These are phyloP conservation scores for Hyperopisus bebe DNA, from an alignment of 2,113 vertebrate genomes.

Conservation along the genomic window DNA sequence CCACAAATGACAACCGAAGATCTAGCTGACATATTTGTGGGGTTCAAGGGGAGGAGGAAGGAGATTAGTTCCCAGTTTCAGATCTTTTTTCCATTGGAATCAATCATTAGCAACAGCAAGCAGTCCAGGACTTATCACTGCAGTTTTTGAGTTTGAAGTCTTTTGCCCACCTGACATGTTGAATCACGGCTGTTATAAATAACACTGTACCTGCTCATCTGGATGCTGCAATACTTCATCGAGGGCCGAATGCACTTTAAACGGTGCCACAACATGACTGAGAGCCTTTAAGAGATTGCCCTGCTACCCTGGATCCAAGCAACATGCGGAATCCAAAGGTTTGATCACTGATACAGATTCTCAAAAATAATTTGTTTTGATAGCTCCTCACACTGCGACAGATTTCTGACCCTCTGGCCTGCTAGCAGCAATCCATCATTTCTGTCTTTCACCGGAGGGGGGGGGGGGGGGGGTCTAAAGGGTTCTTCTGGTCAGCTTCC, in stretches of 20 bases:
- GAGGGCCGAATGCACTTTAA: neutral
- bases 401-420: conserved; percentile 67
- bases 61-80: neutral
- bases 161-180: neutral
- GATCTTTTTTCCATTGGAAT: neutral
- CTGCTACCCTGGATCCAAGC: neutral
- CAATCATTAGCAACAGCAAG: neutral
- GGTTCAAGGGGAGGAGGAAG: neutral
- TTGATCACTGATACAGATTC: conserved; percentile 63
- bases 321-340: conserved; percentile 47
- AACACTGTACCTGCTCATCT: neutral
- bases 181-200: neutral
- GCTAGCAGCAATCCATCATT: conserved; percentile 66
- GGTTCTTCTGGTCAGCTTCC: neutral
- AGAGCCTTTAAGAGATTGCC: neutral
- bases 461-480: neutral
- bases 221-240: neutral
- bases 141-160: neutral
- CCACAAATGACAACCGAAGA: neutral
- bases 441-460: neutral
- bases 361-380: conserved; percentile 70
- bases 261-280: neutral
- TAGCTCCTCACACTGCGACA: conserved; percentile 68
- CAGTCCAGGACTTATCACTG: neutral
- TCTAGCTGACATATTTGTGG: neutral